A percentile compares a stretch with the other conserved stretches of the same genome.
Conservation (phyloP, 2,797 vertebrate species). For the Triplophysa bombifrons region DNA sequence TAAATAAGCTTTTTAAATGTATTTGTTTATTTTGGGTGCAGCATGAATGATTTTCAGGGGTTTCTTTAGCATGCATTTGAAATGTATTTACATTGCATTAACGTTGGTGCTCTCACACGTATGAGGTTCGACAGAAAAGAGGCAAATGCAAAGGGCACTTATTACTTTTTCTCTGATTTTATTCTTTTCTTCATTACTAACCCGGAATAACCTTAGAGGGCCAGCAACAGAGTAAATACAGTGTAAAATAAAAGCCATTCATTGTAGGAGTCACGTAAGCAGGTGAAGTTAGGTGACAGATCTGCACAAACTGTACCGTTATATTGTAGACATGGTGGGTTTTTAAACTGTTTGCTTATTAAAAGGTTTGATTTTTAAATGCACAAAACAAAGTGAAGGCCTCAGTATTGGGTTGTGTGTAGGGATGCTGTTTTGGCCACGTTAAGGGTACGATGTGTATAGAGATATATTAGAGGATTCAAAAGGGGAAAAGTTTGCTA, state of each 20-base stretch:
- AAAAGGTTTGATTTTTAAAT: background rate
- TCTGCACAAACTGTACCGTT: conserved; percentile 13
- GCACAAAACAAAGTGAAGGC: conserved; percentile 28
- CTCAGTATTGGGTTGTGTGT: background rate
- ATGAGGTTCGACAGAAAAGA: background rate
- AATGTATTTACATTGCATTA: background rate
- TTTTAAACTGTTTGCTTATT: conserved; percentile 28
- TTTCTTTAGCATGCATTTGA: background rate
- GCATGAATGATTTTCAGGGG: background rate
- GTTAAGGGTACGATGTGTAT: conserved; percentile 33
- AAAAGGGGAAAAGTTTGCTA: conserved; percentile 3
- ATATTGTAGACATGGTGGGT: conserved; percentile 12
- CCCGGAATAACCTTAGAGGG: conserved; percentile 9
- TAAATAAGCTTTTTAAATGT: background rate
- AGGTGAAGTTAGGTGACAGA: conserved; percentile 49
- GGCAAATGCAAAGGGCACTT: background rate
- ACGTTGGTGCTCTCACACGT: background rate
- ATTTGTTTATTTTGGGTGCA: background rate
- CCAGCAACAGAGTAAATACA: conserved; percentile 8
- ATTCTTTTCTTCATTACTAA: background rate
- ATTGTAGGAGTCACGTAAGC: conserved; percentile 12
- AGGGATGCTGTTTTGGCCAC: conserved; percentile 9
- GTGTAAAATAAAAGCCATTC: background rate
- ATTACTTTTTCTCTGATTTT: background rate
- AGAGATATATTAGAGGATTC: conserved; percentile 11